Evolutionary conservation across 1,140 invertebrate genomes (phyloP), one percentile per base, ranked within the genome.

Genomic region (Macrosteles quadrilineatus): DNA sequence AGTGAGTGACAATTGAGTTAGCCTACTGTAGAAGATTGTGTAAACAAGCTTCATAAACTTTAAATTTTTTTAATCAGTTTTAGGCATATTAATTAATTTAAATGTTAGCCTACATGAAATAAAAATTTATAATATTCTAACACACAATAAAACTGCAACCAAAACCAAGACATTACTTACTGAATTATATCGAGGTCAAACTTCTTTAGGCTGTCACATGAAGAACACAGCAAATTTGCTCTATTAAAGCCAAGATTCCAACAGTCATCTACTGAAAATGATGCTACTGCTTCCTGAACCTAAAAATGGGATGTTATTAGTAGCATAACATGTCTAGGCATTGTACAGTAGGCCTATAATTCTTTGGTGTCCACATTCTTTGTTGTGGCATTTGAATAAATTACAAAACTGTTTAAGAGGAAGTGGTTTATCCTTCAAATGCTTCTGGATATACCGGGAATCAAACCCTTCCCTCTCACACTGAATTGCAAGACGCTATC

Each of bases 241-340:
- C 91, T 93, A 55, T 94, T 92, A 71, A 95, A 94, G 17, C 95
- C 96, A 55, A 95, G 78, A n/a, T 85, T 81, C 78, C 88, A 88
- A 81, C 95, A 98, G 78, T 96, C 92, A 79, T 93, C 91, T 31
- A 87, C 85, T 2, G 89, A 85, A 79, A 90, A 90, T 76, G 62
- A 59, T 27, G 55, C 55, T 29, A 29, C 6, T 11, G 21, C 23
- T 25, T 59, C 2, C 11, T 59, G 23, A 25, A 59, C 55, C 55
- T 59, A 30, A 25, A 59, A 59, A n/a, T n/a, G n/a, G n/a, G n/a
- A n/a, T n/a, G n/a, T n/a, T n/a, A n/a, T n/a, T n/a, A n/a, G n/a
- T n/a, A n/a, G n/a, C n/a, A n/a, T n/a, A n/a, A n/a, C n/a, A n/a
- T n/a, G n/a, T n/a, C n/a, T n/a, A n/a, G n/a, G n/a, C n/a, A n/a